A percentile compares a stretch with the other conserved stretches of the same genome.
phyloP scores from a whole-genome alignment of 2,113 vertebrate species.

The Sylvilagus bachmani region DNA sequence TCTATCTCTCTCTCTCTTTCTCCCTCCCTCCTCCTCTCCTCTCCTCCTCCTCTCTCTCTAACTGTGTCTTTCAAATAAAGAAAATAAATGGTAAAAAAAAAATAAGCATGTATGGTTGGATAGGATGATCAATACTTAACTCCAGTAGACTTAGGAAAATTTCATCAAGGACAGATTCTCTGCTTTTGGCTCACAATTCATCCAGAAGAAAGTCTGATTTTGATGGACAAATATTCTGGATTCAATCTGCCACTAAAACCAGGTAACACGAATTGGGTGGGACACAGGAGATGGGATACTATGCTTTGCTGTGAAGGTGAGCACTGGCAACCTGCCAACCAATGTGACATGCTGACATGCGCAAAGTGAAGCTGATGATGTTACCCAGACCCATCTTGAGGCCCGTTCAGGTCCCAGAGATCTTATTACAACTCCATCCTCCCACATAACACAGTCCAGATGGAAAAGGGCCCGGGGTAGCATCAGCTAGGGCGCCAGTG shows the following conservation, averaged over 20 bases:
- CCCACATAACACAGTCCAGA: constrained; percentile 53
- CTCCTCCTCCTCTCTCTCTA: too few relatives aligned
- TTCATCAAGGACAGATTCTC: constrained; percentile 20
- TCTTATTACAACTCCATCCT: not conserved
- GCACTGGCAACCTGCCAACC: not conserved
- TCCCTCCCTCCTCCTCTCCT: too few relatives aligned
- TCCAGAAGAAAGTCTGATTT: not conserved
- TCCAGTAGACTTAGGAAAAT: not conserved
- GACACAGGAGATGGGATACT: not conserved
- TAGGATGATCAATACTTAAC: not conserved
- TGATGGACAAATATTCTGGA: not conserved
- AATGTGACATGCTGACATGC: not conserved
- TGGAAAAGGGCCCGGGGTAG: not conserved
- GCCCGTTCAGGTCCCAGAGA: not conserved
- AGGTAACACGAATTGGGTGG: not conserved
- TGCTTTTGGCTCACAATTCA: not conserved
- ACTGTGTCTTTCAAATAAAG: too few relatives aligned
- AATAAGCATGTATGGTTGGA: not conserved
- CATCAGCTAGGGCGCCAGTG: not conserved
- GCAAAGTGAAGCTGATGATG: not conserved
- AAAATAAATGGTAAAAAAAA: too few relatives aligned
- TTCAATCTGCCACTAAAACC: not conserved
- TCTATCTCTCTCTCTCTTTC: too few relatives aligned
- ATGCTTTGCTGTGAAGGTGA: not conserved
- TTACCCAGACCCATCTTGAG: constrained; percentile 29